Conservation (phyloP, 30 jellyfish, hydroid and myxozoan genomes). For the Catostylus mosaicus region DNA sequence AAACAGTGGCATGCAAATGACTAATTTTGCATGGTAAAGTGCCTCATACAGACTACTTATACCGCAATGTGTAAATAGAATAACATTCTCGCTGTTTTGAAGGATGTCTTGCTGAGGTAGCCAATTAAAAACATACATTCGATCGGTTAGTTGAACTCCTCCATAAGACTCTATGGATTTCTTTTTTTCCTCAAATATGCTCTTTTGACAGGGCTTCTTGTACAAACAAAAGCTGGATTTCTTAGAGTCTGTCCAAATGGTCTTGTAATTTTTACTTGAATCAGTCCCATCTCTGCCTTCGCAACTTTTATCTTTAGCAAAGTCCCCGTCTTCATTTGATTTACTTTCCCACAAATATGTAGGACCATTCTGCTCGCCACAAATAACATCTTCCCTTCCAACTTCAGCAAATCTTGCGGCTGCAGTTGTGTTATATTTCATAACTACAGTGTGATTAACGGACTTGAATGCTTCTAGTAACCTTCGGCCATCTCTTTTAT, state of each 20-base stretch:
- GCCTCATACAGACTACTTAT: conserved; percentile 76
- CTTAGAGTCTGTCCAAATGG: not conserved
- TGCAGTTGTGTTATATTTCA: conserved; percentile 45
- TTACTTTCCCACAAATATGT: not conserved
- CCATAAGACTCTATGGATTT: not conserved
- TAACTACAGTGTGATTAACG: conserved; percentile 28
- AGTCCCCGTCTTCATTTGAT: not conserved
- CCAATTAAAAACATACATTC: conserved; percentile 44
- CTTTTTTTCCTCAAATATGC: not conserved
- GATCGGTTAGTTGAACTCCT: conserved; percentile 1
- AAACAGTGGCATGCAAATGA: conserved; percentile 67
- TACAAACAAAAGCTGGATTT: not conserved
- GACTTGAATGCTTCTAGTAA: conserved; percentile 25
- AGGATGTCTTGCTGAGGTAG: conserved; percentile 71
- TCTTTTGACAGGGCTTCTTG: not conserved
- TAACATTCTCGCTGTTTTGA: conserved; percentile 16
- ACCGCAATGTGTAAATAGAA: conserved; percentile 75
- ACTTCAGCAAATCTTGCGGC: not conserved
- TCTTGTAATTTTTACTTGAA: not conserved
- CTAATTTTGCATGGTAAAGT: conserved; percentile 46
- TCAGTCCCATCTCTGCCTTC: not conserved
- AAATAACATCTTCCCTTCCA: not conserved
- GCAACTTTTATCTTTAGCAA: too few species aligned
- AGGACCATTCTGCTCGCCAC: not conserved
- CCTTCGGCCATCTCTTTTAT: not conserved